Conservation (phyloP, 2,797 vertebrate genomes). For the Sphenodon punctatus region DNA sequence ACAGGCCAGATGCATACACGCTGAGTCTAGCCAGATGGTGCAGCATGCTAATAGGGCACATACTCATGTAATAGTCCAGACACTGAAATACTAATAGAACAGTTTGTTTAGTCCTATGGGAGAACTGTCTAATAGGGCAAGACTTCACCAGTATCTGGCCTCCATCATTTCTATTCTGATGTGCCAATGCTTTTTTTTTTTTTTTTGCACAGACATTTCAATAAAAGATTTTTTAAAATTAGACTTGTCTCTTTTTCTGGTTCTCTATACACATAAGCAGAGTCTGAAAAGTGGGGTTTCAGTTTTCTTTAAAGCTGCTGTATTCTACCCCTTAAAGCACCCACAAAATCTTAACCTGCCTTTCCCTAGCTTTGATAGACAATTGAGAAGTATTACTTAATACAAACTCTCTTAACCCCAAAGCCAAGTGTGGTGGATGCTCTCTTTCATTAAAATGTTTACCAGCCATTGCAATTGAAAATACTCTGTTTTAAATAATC, state of each 20-base stretch:
- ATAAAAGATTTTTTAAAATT: not conserved
- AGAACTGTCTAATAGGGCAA: not conserved
- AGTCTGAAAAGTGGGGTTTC: not conserved
- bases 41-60: constrained; percentile 4
- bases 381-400: not conserved
- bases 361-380: not conserved
- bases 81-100: constrained; percentile 6
- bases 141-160: not conserved
- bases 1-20: not conserved
- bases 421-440: not conserved
- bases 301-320: not conserved
- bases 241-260: not conserved
- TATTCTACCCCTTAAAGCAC: not conserved
- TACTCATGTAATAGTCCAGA: not conserved
- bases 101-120: not conserved
- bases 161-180: not conserved
- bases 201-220: constrained; percentile 8
- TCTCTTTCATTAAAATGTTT: not conserved
- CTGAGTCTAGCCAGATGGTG: not conserved
- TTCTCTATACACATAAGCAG: not conserved
- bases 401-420: not conserved
- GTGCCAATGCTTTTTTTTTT: not conserved
- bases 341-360: not conserved
- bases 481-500: not conserved
- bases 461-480: not conserved